phyloP scores from a whole-genome alignment of 2,797 vertebrate genomes.

The Parauchenoglanis ngamensis region DNA sequence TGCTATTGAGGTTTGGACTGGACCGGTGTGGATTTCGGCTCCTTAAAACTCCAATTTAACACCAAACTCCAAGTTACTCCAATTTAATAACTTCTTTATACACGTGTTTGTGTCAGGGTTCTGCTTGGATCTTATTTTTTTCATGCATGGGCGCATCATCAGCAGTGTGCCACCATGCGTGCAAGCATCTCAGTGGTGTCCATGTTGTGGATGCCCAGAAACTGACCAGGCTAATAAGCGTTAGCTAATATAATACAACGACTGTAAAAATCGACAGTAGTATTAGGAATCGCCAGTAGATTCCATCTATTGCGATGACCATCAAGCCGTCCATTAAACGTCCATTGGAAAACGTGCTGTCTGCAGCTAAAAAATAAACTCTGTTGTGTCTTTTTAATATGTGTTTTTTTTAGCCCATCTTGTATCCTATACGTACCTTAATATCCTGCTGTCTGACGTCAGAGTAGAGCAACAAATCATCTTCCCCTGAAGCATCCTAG shows the following conservation, averaged over 20 bases:
- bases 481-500: background rate
- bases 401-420: background rate
- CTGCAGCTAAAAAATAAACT: background rate
- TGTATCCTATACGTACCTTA: background rate
- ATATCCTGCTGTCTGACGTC: background rate
- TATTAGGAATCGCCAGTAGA: background rate
- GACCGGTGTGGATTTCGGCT: background rate
- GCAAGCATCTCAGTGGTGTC: background rate
- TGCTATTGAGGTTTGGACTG: background rate
- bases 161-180: background rate
- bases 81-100: background rate
- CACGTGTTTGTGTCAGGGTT: background rate
- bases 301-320: background rate
- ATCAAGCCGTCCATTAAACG: background rate
- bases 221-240: background rate
- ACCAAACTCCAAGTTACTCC: background rate
- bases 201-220: background rate
- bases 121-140: background rate
- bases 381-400: background rate
- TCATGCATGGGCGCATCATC: background rate
- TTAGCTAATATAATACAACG: background rate
- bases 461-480: background rate
- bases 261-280: background rate
- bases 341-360: background rate
- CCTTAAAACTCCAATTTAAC: background rate